Percentiles rank a stretch among this genome's conserved stretches.
Evolutionary conservation across 2,888 invertebrate species (phyloP).

Genomic region (Stenurella melanura): DNA sequence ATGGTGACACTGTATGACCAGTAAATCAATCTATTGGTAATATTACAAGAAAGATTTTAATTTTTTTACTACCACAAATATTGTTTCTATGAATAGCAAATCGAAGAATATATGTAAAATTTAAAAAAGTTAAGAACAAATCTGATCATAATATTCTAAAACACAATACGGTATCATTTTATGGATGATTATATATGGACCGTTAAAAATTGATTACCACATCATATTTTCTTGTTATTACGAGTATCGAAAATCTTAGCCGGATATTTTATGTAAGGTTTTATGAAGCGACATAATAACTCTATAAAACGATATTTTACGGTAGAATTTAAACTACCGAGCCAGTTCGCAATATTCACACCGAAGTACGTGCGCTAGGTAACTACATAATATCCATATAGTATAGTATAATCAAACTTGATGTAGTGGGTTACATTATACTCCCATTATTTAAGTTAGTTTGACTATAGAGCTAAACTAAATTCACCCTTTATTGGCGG

Average conservation of each 20-base stretch:
- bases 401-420: constrained; percentile 7
- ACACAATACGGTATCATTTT: constrained; percentile 10
- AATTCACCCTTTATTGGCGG: background rate
- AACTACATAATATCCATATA: constrained; percentile 16
- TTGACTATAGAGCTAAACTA: background rate
- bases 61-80: no score
- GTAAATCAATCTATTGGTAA: no score
- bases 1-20: no score
- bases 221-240: constrained; percentile 5
- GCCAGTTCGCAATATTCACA: constrained; percentile 11
- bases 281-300: background rate
- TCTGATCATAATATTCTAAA: no score
- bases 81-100: no score
- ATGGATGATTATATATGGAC: constrained; percentile 4
- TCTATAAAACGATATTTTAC: constrained; percentile 1
- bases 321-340: background rate
- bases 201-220: constrained; percentile 21
- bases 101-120: no score
- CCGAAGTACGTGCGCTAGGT: background rate
- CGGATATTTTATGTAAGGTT: constrained; percentile 10
- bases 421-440: constrained; percentile 16
- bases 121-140: no score
- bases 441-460: constrained; percentile 13
- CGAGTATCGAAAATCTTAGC: background rate
- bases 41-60: no score